phyloP scores from a whole-genome alignment of 1,140 invertebrate genomes.

The Teleogryllus occipitalis region DNA sequence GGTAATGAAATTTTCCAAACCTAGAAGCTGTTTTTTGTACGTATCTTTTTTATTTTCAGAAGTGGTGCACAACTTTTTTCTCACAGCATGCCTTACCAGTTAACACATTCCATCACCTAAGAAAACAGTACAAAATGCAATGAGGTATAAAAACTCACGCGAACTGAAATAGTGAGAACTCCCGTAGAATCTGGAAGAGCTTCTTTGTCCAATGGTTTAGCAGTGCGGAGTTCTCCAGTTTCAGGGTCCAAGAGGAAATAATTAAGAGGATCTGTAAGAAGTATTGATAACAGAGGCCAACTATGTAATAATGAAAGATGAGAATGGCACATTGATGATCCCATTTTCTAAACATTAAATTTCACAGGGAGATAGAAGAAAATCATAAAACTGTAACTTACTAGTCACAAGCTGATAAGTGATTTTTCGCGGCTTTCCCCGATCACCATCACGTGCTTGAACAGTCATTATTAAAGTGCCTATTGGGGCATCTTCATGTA shows the following conservation, averaged over 20 bases:
- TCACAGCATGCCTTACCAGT: no score
- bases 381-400: conserved; percentile 40
- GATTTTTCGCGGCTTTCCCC: conserved; percentile 66
- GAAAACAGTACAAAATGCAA: neutral
- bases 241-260: conserved; percentile 72
- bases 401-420: conserved; percentile 71
- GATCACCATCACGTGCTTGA: conserved; percentile 73
- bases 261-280: conserved; percentile 67
- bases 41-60: no score
- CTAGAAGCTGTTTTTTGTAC: no score
- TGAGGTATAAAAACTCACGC: conserved; percentile 38
- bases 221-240: conserved; percentile 71
- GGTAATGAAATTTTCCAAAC: no score
- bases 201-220: conserved; percentile 75
- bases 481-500: conserved; percentile 75
- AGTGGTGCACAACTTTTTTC: no score
- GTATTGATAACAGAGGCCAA: neutral
- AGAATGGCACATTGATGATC: neutral
- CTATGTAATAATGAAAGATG: neutral
- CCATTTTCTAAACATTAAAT: neutral
- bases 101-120: no score
- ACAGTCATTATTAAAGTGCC: conserved; percentile 73
- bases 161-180: conserved; percentile 61
- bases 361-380: neutral
- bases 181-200: conserved; percentile 67